Base-by-base conservation (phyloP, 35 echinoderm and acorn worm species). In the Ophiothrix spiculata region DNA sequence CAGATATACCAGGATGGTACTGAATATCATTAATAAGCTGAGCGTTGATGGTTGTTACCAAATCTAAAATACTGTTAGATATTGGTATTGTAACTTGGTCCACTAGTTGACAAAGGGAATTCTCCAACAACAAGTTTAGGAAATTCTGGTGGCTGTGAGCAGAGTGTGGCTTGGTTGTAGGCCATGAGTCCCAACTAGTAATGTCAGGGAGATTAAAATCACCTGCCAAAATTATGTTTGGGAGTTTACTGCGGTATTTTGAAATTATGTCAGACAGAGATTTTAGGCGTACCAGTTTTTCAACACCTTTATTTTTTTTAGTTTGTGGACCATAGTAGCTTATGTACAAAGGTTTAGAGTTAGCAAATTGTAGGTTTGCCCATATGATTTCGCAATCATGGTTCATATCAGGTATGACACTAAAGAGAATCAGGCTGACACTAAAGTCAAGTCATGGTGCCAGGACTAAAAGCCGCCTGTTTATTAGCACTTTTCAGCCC, bases 131-230 rank as follows among this genome's bases (percentile, higher is more conserved):
- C 32, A 45, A 34, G 36, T 84, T 36, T 6, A 64, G 31, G 21
- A 84, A 84, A 3, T 34, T 39, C 64, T 84, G 23, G 32, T 84
- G 81, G 40, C 33, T 33, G 36, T 33, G 16, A 64, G 45, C 37
- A 60, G 14, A 0, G 25, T 69, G 56, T 6, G 3, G 0, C 56
- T 31, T 84, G 25, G 46, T 64, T 15, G 34, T 1, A 31, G 3
- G 1, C 37, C 81, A 56, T 14, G 81, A 31, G 32, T 60, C 12
- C 81, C 81, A 84, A 37, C 38, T 33, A n/a, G n/a, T n/a, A 14
- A 84, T 84, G n/a, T 84, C 81, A 4, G 81, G 81, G 42, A 84
- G 81, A 28, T 84, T 84, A 41, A 84, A 84, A 25, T 84, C 81
- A 46, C 81, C 81, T 64, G 42, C 40, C 29, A 84, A 64, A 1